Percentiles rank a stretch among this genome's conserved stretches.
phyloP scores from a whole-genome alignment of 2,888 invertebrate genomes.

The Patella pellucida region DNA sequence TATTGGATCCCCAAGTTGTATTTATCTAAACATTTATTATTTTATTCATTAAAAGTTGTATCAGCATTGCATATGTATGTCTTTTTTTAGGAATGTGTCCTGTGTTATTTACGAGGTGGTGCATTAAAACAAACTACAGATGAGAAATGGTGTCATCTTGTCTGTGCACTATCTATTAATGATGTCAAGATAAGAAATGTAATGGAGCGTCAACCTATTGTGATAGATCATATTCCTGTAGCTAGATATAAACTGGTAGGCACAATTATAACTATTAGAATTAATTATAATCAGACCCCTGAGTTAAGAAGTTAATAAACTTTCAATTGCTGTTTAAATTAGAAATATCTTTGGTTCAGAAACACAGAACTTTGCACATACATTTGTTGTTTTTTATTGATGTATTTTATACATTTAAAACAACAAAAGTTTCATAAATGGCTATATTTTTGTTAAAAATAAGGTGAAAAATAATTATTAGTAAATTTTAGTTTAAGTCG shows the following conservation, averaged over 20 bases:
- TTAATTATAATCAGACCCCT: no score
- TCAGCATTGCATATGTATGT: neutral
- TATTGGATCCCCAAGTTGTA: no score
- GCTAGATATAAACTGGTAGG: constrained; percentile 62
- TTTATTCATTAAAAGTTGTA: no score
- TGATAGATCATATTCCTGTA: constrained; percentile 49
- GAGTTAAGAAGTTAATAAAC: no score
- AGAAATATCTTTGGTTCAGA: no score
- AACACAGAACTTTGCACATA: no score
- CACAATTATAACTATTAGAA: neutral
- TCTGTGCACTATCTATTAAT: constrained; percentile 70
- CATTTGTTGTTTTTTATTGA: no score
- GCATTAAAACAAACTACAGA: constrained; percentile 71
- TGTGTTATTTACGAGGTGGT: constrained; percentile 75
- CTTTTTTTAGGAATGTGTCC: constrained; percentile 71
- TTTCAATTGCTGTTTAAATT: no score
- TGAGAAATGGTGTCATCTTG: constrained; percentile 71
- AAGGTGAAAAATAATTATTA: no score
- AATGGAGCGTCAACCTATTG: constrained; percentile 65
- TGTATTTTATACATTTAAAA: neutral
- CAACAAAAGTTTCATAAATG: neutral
- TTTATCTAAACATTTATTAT: no score
- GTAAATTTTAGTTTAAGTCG: no score
- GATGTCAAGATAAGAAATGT: constrained; percentile 69
- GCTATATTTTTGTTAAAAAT: no score